Evolutionary conservation across 2,797 vertebrate genomes (phyloP).

Genomic region (Pteropus rufus): DNA sequence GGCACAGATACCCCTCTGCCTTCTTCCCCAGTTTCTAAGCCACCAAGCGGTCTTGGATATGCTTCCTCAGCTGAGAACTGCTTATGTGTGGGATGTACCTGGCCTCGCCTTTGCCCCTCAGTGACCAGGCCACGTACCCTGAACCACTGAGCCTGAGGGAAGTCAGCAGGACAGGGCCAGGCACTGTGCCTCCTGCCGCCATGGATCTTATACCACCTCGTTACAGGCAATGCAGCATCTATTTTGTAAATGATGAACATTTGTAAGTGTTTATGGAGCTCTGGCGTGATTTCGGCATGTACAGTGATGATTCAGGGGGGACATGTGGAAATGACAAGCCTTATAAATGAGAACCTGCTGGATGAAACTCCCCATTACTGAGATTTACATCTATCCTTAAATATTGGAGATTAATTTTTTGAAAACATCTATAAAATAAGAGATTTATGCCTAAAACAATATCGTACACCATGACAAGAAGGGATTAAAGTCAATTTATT

Average conservation of each 20-base stretch:
- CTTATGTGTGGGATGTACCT: too few relatives aligned
- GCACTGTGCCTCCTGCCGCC: accelerated
- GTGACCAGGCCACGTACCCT: background rate
- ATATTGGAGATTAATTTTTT: constrained; percentile 70
- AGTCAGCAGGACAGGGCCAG: background rate
- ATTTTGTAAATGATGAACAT: constrained; percentile 72
- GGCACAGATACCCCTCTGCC: accelerated
- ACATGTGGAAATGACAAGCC: constrained; percentile 50
- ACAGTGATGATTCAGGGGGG: constrained; percentile 54
- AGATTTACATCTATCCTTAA: constrained; percentile 74
- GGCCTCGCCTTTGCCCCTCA: background rate
- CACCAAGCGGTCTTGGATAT: accelerated
- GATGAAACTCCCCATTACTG: constrained; percentile 28
- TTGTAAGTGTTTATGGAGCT: constrained; percentile 74
- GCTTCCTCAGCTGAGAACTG: background rate
- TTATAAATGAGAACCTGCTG: background rate
- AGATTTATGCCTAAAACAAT: constrained; percentile 77
- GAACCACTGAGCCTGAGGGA: accelerated
- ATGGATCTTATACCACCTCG: background rate
- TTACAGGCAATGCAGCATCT: background rate
- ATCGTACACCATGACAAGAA: constrained; percentile 51
- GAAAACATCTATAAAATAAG: constrained; percentile 75
- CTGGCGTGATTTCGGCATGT: constrained; percentile 55
- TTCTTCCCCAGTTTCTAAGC: background rate
- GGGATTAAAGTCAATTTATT: constrained; percentile 81